These are phyloP conservation scores for Oreochromis tanganicae DNA, from an alignment of 2,113 vertebrate genomes.

Conservation along the genomic window DNA sequence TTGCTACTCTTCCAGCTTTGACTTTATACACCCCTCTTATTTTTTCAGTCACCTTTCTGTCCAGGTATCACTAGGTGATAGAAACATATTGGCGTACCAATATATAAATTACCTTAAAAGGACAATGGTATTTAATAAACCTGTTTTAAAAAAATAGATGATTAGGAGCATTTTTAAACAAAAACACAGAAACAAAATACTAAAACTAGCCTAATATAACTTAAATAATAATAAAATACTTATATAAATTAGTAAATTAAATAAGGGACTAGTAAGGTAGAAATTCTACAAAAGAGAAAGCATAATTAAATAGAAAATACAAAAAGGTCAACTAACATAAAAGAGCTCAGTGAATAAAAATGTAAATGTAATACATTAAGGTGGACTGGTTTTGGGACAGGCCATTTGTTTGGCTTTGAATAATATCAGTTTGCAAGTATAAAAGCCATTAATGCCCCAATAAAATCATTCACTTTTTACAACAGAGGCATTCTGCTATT, in stretches of 20 bases:
- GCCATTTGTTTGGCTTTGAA: background rate
- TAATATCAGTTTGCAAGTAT: accelerated
- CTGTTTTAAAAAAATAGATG: background rate
- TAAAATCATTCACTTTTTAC: background rate
- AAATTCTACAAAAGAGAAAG: background rate
- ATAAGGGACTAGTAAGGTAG: background rate
- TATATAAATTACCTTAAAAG: background rate
- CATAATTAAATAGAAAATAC: background rate
- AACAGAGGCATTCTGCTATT: background rate
- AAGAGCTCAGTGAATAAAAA: background rate
- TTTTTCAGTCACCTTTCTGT: background rate
- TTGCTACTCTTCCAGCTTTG: background rate
- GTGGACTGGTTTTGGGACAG: background rate
- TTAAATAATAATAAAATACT: background rate
- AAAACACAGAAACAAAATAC: background rate
- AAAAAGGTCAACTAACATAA: background rate
- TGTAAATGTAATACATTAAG: background rate
- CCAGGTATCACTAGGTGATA: background rate
- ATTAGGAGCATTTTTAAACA: background rate
- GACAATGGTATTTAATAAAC: background rate
- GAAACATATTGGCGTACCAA: background rate
- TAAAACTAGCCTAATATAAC: background rate
- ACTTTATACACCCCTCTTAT: background rate
- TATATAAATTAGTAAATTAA: background rate
- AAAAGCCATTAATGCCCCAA: background rate